Conservation (phyloP, 1,140 invertebrate genomes). For the Solenopsis invicta region DNA sequence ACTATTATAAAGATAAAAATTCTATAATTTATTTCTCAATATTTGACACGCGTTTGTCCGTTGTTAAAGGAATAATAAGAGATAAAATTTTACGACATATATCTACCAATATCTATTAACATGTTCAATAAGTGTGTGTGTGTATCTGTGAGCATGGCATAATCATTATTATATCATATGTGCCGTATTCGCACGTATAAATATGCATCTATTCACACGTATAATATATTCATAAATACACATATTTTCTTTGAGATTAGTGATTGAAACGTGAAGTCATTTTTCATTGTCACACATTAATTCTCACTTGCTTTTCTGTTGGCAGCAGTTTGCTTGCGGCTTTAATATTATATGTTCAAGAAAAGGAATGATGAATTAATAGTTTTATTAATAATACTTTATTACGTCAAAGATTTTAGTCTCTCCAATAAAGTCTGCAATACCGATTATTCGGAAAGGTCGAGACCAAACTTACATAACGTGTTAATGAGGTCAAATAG, state of each 20-base stretch:
- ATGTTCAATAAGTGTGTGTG: slow-evolving; percentile 24
- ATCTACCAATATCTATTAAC: not conserved
- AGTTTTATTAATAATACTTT: not conserved
- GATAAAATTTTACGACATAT: not conserved
- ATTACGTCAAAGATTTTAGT: too few species aligned
- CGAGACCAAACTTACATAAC: too few species aligned
- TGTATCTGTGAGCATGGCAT: not conserved
- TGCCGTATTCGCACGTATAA: too few species aligned
- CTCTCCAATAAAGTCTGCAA: too few species aligned
- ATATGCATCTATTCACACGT: not conserved
- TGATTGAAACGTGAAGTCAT: slow-evolving; percentile 48
- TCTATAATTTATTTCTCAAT: not conserved
- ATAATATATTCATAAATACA: slow-evolving; percentile 12
- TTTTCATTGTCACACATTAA: slow-evolving; percentile 50
- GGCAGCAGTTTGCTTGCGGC: not conserved
- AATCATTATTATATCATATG: too few species aligned
- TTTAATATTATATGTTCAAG: slow-evolving; percentile 15
- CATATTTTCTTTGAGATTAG: slow-evolving; percentile 61
- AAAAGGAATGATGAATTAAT: not conserved
- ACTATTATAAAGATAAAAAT: not conserved
- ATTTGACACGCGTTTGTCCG: not conserved
- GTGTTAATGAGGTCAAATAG: too few species aligned
- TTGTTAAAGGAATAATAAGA: not conserved
- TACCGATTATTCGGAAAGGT: too few species aligned
- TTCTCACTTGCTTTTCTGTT: slow-evolving; percentile 53